These are phyloP conservation scores for Enhydra lutris DNA, from an alignment of 2,113 vertebrate genomes.

Conservation along the genomic window DNA sequence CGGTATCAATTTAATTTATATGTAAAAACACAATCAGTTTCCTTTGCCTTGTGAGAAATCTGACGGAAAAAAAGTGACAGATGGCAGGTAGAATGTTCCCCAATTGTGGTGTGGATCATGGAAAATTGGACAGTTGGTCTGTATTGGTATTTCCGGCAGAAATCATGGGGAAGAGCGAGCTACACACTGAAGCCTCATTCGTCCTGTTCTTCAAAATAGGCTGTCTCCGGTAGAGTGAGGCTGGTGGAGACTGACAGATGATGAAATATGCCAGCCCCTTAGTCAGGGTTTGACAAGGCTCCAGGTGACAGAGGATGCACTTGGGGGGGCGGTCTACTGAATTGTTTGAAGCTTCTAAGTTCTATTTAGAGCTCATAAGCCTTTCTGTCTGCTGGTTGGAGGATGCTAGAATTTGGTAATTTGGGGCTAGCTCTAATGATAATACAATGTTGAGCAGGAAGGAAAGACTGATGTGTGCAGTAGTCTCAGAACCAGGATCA, in stretches of 20 bases:
- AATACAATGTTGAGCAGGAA: neutral
- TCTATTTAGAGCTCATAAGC: neutral
- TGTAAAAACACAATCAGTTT: constrained; percentile 70
- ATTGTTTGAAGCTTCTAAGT: neutral
- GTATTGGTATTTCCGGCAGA: constrained; percentile 58
- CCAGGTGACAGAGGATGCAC: neutral
- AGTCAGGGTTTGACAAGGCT: neutral
- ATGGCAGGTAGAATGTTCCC: constrained; percentile 63
- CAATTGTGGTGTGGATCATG: constrained; percentile 64
- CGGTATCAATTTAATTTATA: constrained; percentile 59
- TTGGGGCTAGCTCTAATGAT: neutral
- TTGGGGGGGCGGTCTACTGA: neutral
- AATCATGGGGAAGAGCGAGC: constrained; percentile 20
- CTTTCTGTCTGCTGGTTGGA: neutral
- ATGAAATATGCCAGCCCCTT: neutral
- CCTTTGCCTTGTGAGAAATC: constrained; percentile 56
- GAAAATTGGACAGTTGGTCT: constrained; percentile 69
- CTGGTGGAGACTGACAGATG: neutral
- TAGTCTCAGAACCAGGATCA: neutral
- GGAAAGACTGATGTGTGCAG: neutral
- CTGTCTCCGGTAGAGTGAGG: neutral
- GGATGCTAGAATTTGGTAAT: neutral
- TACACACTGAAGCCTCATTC: neutral
- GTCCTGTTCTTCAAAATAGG: constrained; percentile 35
- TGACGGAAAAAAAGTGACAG: constrained; percentile 54